Evolutionary conservation across 2,113 vertebrate genomes (phyloP).

Genomic region (Dasyurus viverrinus): DNA sequence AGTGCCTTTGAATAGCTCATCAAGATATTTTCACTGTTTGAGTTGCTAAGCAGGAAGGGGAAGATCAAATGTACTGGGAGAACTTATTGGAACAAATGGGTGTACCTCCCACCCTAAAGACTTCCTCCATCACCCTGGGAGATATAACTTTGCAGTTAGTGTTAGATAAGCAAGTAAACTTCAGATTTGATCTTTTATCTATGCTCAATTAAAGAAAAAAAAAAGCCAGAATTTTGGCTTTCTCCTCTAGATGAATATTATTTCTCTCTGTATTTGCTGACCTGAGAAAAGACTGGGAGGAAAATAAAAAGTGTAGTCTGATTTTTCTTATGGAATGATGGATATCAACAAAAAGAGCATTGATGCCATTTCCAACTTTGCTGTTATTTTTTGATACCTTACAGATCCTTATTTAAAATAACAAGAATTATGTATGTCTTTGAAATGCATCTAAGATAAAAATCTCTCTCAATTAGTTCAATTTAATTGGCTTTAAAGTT

Average conservation of each 20-base stretch:
- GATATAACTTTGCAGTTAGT: not conserved
- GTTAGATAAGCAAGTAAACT: not conserved
- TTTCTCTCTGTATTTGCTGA: not conserved
- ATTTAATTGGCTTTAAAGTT: constrained; percentile 70
- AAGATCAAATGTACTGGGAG: not conserved
- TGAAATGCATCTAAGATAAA: not conserved
- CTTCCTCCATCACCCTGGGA: not conserved
- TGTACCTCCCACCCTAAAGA: not conserved
- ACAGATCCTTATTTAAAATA: not conserved
- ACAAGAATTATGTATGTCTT: not conserved
- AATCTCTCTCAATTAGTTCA: constrained; percentile 65
- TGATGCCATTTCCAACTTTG: constrained; percentile 30
- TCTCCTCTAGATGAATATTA: not conserved
- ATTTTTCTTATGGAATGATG: not conserved
- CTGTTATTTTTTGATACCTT: constrained; percentile 29
- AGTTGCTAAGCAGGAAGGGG: not conserved
- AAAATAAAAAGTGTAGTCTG: not conserved
- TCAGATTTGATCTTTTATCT: not conserved
- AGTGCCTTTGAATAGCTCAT: not conserved
- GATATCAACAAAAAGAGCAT: not conserved
- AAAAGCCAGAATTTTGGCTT: not conserved
- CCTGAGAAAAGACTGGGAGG: not conserved
- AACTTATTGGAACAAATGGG: not conserved
- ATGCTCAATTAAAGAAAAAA: not conserved
- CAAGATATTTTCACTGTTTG: not conserved